phyloP scores from a whole-genome alignment of 2,113 vertebrate genomes.

The Montifringilla adamsi region DNA sequence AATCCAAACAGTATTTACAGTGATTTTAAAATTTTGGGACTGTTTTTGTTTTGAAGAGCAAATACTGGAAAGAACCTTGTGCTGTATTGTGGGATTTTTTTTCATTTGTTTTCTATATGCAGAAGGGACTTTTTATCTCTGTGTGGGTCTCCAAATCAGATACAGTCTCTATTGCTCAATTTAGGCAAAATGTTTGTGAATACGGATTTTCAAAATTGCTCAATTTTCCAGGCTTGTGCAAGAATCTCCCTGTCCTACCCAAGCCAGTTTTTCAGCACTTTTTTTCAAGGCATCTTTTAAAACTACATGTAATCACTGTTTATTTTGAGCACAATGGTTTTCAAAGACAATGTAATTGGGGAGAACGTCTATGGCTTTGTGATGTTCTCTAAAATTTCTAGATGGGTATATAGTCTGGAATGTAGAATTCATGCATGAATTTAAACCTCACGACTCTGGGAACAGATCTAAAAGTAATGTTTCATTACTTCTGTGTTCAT shows the following conservation, averaged over 20 bases:
- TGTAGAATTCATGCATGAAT: background rate
- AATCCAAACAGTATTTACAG: background rate
- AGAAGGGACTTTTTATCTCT: background rate
- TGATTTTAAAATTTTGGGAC: background rate
- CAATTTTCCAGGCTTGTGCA: background rate
- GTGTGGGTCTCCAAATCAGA: background rate
- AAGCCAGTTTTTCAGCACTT: background rate
- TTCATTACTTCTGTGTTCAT: background rate
- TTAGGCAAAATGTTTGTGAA: background rate
- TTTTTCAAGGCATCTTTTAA: background rate
- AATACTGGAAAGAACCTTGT: background rate
- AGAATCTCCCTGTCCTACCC: background rate
- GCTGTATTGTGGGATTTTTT: background rate
- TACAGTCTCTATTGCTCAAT: background rate
- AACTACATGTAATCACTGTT: background rate
- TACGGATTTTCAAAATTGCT: slow-evolving; percentile 22
- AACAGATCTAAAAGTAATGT: background rate
- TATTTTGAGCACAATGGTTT: background rate
- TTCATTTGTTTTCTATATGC: background rate
- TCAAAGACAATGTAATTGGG: background rate
- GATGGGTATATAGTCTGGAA: rapidly evolving
- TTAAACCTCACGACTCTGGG: background rate
- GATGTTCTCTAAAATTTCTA: background rate
- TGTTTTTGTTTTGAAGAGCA: background rate
- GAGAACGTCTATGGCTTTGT: background rate